phyloP scores from a whole-genome alignment of 2,113 vertebrate species.

The Paracanthobrama guichenoti region DNA sequence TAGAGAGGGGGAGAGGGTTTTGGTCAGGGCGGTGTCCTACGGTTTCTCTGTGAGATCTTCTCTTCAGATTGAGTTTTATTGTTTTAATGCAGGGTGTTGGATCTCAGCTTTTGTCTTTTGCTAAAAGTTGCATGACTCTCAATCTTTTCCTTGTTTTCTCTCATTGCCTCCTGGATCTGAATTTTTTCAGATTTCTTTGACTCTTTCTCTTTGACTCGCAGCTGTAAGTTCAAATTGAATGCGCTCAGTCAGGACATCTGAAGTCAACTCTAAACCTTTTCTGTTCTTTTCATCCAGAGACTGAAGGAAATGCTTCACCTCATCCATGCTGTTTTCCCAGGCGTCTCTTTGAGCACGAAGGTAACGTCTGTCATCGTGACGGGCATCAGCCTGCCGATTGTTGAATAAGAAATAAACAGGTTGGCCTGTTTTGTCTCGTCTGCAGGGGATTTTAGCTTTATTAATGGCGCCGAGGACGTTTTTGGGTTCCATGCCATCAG shows the following conservation, averaged over 20 bases:
- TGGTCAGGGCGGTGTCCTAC: too few species aligned
- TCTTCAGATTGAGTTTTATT: too few species aligned
- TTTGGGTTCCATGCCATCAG: background rate
- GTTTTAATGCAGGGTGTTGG: too few species aligned
- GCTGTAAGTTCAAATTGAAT: background rate
- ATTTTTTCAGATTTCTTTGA: background rate
- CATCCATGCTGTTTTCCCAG: background rate
- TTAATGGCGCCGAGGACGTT: background rate
- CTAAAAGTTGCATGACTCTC: background rate
- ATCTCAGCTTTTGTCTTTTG: too few species aligned
- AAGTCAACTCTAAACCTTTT: background rate
- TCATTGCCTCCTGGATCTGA: background rate
- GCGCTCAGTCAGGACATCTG: background rate
- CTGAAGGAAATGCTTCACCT: background rate
- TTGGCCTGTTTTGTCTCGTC: background rate
- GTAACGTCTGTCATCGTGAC: background rate
- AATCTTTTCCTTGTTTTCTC: background rate
- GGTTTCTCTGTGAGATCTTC: background rate
- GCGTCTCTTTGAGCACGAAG: background rate
- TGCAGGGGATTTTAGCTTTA: background rate
- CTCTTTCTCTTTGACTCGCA: background rate
- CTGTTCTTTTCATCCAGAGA: background rate
- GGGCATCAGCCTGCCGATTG: background rate
- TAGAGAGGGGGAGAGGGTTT: too few species aligned
- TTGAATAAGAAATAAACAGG: constrained; percentile 40